Conservation (phyloP, 1,140 invertebrate genomes). For the Dinothrombium tinctorium region DNA sequence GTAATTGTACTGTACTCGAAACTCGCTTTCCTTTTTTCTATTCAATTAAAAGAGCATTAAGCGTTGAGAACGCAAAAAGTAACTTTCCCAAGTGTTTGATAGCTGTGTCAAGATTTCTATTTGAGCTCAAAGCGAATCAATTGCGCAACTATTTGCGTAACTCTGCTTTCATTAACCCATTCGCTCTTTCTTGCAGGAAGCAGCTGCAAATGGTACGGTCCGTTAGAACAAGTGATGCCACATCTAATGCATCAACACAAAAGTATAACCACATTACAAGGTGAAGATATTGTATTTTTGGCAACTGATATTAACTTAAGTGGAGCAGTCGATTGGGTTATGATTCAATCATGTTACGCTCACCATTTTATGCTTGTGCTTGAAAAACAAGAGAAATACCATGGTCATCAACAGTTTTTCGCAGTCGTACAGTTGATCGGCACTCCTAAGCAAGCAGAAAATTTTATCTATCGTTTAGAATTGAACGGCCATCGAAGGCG, state of each 20-base stretch:
- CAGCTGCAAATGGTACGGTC: slow-evolving; percentile 98
- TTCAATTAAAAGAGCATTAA: too few relatives aligned
- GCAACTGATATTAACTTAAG: slow-evolving; percentile 98
- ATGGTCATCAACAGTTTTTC: slow-evolving; percentile 96
- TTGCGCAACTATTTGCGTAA: neutral
- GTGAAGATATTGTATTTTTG: slow-evolving; percentile 96
- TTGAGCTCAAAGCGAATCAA: neutral
- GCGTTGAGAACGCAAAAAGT: too few relatives aligned
- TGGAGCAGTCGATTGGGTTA: slow-evolving; percentile 99
- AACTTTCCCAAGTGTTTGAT: too few relatives aligned
- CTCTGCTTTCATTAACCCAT: slow-evolving; percentile 19
- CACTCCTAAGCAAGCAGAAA: slow-evolving; percentile 92
- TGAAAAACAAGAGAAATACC: slow-evolving; percentile 95
- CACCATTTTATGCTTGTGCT: slow-evolving; percentile 98
- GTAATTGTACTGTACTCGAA: too few relatives aligned
- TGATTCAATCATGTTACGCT: slow-evolving; percentile 99
- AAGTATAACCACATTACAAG: slow-evolving; percentile 85
- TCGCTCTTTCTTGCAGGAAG: slow-evolving; percentile 33
- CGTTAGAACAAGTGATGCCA: slow-evolving; percentile 82
- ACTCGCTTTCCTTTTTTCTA: too few relatives aligned
- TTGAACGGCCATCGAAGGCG: slow-evolving; percentile 76
- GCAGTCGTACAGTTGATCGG: slow-evolving; percentile 98
- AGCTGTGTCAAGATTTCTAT: too few relatives aligned
- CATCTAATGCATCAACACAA: slow-evolving; percentile 94
- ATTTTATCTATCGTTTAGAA: slow-evolving; percentile 89